Evolutionary conservation across 2,113 vertebrate genomes (phyloP).

Genomic region (Phrynosoma blainvillii): DNA sequence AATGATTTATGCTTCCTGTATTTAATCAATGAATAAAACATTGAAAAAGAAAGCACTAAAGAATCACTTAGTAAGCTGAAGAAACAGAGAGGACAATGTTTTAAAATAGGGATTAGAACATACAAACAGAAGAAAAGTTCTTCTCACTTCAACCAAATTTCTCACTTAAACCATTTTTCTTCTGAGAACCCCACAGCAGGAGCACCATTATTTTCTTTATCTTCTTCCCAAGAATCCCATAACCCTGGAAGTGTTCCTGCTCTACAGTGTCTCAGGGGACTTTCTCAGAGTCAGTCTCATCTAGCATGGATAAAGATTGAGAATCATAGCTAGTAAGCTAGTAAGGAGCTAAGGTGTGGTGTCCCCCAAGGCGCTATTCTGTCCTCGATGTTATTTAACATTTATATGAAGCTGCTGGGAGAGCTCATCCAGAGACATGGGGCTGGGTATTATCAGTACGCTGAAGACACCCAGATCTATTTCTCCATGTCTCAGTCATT

Average conservation of each 20-base stretch:
- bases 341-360: too few relatives aligned
- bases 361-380: too few relatives aligned
- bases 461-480: too few relatives aligned
- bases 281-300: too few relatives aligned
- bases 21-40: slow-evolving; percentile 35
- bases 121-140: not conserved
- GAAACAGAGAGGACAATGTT: not conserved
- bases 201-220: not conserved
- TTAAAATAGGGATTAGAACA: slow-evolving; percentile 2
- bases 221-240: not conserved
- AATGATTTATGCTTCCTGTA: slow-evolving; percentile 10
- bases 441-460: too few relatives aligned
- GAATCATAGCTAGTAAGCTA: too few relatives aligned
- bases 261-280: too few relatives aligned
- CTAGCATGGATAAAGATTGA: too few relatives aligned
- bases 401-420: too few relatives aligned
- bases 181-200: not conserved
- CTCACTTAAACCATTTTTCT: not conserved
- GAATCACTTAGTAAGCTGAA: not conserved
- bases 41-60: not conserved
- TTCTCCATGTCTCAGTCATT: too few relatives aligned
- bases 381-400: too few relatives aligned
- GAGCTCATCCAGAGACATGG: too few relatives aligned
- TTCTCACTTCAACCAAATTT: not conserved
- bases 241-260: not conserved